Percentiles rank a stretch among this genome's conserved stretches.
Conservation (phyloP, 2,888 invertebrate species). For the Drosophila kanekoi region DNA sequence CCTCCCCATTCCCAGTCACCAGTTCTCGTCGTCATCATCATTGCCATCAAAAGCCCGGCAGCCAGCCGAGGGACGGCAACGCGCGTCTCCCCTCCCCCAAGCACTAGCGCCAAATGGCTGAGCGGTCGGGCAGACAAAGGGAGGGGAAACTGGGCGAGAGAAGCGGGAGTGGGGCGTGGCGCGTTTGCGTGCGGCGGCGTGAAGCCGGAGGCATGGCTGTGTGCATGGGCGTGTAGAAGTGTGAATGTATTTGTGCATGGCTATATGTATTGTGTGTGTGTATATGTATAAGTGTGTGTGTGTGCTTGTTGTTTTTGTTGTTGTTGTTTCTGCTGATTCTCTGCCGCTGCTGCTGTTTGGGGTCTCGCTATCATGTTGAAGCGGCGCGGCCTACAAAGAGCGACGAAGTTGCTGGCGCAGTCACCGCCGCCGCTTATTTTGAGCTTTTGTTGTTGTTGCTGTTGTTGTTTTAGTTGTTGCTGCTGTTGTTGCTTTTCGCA, state of each 20-base stretch:
- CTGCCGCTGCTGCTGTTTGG: constrained; percentile 43
- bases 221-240: constrained; percentile 48
- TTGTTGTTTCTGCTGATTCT: constrained; percentile 28
- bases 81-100: constrained; percentile 27
- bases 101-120: constrained; percentile 56
- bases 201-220: constrained; percentile 40
- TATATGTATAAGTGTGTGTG: constrained; percentile 21
- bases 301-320: constrained; percentile 21
- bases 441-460: constrained; percentile 39
- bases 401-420: constrained; percentile 48
- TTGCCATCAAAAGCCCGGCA: constrained; percentile 68
- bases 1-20: constrained; percentile 47
- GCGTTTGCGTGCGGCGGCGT: constrained; percentile 60
- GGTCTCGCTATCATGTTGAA: constrained; percentile 52
- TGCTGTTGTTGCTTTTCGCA: constrained; percentile 64
- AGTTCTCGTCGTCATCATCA: constrained; percentile 49
- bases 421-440: constrained; percentile 37
- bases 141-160: constrained; percentile 19
- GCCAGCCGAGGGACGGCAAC: constrained; percentile 55
- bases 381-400: constrained; percentile 71
- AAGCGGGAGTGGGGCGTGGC: constrained; percentile 28
- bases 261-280: constrained; percentile 11
- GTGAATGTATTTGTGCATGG: not conserved
- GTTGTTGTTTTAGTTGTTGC: constrained; percentile 25
- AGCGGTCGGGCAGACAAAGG: constrained; percentile 40